Conservation (phyloP, 2,888 invertebrate species). For the Nomada fabriciana region DNA sequence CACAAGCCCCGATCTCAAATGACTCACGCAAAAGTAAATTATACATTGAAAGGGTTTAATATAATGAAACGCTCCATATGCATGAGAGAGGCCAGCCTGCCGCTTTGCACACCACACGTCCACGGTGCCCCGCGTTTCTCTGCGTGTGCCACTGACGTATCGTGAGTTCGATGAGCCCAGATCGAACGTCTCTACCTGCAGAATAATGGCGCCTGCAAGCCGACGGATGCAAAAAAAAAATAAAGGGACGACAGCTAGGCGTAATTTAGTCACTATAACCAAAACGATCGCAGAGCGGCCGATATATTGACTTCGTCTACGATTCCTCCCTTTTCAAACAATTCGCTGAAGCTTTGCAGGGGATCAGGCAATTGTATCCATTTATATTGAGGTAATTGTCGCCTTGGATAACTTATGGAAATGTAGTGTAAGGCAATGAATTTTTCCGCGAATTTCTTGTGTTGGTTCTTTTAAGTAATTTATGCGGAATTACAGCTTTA, state of each 20-base stretch:
- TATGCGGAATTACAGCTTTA: too few relatives aligned
- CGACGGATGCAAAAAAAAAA: constrained; percentile 58
- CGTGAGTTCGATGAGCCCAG: constrained; percentile 73
- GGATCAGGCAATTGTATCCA: too few relatives aligned
- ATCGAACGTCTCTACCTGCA: constrained; percentile 71
- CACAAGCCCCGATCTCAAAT: constrained; percentile 84
- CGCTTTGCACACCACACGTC: constrained; percentile 76
- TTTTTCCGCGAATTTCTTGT: too few relatives aligned
- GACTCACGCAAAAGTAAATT: constrained; percentile 89
- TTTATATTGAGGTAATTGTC: neutral
- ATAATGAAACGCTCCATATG: constrained; percentile 89
- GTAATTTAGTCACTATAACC: constrained; percentile 72
- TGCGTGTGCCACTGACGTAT: constrained; percentile 78
- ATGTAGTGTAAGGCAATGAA: too few relatives aligned
- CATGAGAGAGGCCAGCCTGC: constrained; percentile 85
- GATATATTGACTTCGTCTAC: constrained; percentile 41
- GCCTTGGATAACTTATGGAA: too few relatives aligned
- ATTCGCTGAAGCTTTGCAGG: constrained; percentile 47
- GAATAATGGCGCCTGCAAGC: constrained; percentile 70
- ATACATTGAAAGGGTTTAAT: constrained; percentile 89
- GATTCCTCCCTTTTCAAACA: constrained; percentile 48
- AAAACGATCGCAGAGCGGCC: constrained; percentile 51
- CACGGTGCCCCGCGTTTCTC: constrained; percentile 74
- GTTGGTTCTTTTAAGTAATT: too few relatives aligned
- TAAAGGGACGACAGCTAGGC: constrained; percentile 31